Evolutionary conservation across 2,888 invertebrate genomes (phyloP), one percentile per base, ranked within the genome.

Genomic region (Rhodophaea formosa): DNA sequence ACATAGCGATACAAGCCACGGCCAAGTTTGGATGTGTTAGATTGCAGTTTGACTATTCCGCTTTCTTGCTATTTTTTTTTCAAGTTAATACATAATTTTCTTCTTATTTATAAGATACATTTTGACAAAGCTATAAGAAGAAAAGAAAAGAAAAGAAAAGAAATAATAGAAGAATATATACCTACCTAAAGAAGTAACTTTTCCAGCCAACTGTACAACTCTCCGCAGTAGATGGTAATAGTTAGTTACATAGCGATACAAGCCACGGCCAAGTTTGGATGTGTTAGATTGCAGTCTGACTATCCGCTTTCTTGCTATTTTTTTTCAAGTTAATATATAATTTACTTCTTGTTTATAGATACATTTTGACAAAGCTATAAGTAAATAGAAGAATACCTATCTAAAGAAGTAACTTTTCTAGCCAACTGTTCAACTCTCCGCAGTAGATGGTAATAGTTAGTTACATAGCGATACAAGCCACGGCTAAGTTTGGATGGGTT

Each of bases 401-500:
- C n/a, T 44, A 44, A 44, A 44, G 8, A 8, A 44, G 8, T 16
- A 8, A 49, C 30, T 49, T 49, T n/a, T 10, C 30, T 8, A 1
- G 14, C 14, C 7, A 30, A 30, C 49, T 49, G 49, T 49, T 32
- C 49, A 7, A 14, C n/a, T 7, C 29, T 30, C 0, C 30, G 7
- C 0, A 6, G 15, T 30, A 32, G 47, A 47, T 49, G 47, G 47
- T n/a, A n/a, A n/a, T 8, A 49, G 47, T 49, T 30, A 30, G 47
- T 49, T 30, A 14, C 17, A 3, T 7, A 14, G 14, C 47, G 30
- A 49, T 49, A 49, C 47, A 17, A 32, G 30, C 47, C 14, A 32
- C 30, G 47, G 14, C n/a, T 7, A 49, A 49, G 47, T 49, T 49
- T 32, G 30, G 51, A 51, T 35, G 51, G 15, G 35, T 35, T 16